phyloP scores from a whole-genome alignment of 2,888 invertebrate genomes.

The Morpho achilles region DNA sequence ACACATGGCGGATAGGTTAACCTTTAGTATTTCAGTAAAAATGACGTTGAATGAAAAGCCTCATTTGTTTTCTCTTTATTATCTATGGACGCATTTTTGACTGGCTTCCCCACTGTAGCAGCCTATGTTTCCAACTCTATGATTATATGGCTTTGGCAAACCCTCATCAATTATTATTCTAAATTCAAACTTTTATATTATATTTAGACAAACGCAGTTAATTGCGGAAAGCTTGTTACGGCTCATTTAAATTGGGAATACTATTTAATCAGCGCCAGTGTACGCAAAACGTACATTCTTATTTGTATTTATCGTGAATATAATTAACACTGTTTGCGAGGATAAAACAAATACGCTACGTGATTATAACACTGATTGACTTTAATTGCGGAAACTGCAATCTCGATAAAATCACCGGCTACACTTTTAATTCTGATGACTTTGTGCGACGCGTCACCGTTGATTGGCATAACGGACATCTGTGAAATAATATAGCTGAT shows the following conservation, averaged over 20 bases:
- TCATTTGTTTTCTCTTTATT: no score
- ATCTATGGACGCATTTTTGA: no score
- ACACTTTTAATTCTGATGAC: slow-evolving; percentile 1
- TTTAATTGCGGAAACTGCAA: slow-evolving; percentile 16
- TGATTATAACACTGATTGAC: slow-evolving; percentile 27
- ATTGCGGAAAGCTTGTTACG: slow-evolving; percentile 4
- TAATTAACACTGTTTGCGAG: slow-evolving; percentile 30
- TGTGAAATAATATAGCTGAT: no score
- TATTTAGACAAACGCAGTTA: slow-evolving; percentile 8
- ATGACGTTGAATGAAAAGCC: no score
- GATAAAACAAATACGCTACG: slow-evolving; percentile 22
- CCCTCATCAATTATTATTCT: no score
- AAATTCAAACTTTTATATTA: slow-evolving; percentile 3
- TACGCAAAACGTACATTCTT: slow-evolving; percentile 23
- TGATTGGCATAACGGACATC: background rate
- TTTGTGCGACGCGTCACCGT: background rate
- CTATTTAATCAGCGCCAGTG: slow-evolving; percentile 11
- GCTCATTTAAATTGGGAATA: slow-evolving; percentile 9
- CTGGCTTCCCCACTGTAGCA: no score
- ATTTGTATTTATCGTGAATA: slow-evolving; percentile 28
- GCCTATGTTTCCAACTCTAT: no score
- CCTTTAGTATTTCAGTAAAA: no score
- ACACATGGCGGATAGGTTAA: no score
- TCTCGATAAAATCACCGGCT: slow-evolving; percentile 15
- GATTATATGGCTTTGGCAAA: no score